Conservation (phyloP, 2,113 vertebrate genomes). For the Phoxinus phoxinus region DNA sequence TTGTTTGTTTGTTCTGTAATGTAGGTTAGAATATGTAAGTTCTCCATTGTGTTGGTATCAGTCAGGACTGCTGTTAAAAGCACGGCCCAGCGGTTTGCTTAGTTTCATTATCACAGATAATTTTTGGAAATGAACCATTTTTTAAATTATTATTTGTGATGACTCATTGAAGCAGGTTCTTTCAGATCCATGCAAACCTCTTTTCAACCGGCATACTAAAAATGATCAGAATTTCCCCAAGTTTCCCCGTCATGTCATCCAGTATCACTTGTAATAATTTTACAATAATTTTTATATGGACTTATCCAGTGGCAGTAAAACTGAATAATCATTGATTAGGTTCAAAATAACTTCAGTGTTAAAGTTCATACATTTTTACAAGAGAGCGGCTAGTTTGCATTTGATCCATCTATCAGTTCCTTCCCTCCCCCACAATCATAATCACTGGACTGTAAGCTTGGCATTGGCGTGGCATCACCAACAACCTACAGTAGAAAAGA, state of each 20-base stretch:
- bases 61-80: background rate
- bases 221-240: background rate
- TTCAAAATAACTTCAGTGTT: background rate
- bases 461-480: background rate
- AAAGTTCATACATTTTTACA: background rate
- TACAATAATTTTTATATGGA: background rate
- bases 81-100: background rate
- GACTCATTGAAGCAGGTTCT: background rate
- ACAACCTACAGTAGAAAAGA: background rate
- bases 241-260: background rate
- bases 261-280: background rate
- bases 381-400: background rate
- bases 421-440: background rate
- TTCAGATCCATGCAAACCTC: background rate
- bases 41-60: background rate
- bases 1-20: background rate
- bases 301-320: background rate
- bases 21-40: background rate
- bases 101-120: background rate
- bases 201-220: background rate
- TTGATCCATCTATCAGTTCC: background rate
- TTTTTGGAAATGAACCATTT: background rate
- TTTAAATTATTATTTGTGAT: background rate
- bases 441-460: constrained; percentile 1
- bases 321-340: constrained; percentile 7